Base-by-base conservation (phyloP, 2,797 vertebrate species). In the Monodelphis domestica region DNA sequence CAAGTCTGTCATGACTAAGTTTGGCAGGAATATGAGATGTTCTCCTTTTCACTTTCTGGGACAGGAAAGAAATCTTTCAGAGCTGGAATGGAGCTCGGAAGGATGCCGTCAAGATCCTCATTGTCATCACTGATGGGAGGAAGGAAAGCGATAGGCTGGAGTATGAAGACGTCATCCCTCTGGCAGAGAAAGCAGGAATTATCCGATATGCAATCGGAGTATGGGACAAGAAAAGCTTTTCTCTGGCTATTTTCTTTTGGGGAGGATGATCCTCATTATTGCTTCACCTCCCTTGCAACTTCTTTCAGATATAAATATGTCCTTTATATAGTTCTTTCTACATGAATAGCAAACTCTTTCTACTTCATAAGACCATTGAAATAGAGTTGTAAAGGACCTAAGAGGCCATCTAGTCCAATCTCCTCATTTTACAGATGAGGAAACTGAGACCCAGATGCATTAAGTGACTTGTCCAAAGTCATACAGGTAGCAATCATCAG, bases 181-280 rank as follows among this genome's bases (percentile, higher is more conserved):
- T 97, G 92, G 98, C 98, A 10, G 92, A 98, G 54, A 29, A 9
- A 53, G 93, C 53, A 55, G 95, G 97, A 4, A 38, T 98, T 87
- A 97, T 96, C 92, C 97, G 98, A 95, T 98, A 98, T 7, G 98
- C 98, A 54, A 98, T 98, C 78, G 98, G 98, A 98, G 98, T 98
- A 98, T 56, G 26, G 26, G 28, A 56, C 28, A 56, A 89, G 97
- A 90, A 90, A 70, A 54, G 38, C 54, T 56, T 56, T 56, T 56
- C 55, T 56, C 55, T 56, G 55, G 26, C 26, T 28, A 56, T 56
- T 56, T 56, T 7, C 55, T 56, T 29, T 28, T 29, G 5, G 24
- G 90, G 30, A 38, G 6, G 0, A 28, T 9, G 6, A 56, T 56
- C 55, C 55, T 56, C 55, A 29, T 91, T 92, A 93, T 53, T 93